These are phyloP conservation scores for Brachycybe producta DNA, from an alignment of 2,888 invertebrate species.

Conservation along the genomic window DNA sequence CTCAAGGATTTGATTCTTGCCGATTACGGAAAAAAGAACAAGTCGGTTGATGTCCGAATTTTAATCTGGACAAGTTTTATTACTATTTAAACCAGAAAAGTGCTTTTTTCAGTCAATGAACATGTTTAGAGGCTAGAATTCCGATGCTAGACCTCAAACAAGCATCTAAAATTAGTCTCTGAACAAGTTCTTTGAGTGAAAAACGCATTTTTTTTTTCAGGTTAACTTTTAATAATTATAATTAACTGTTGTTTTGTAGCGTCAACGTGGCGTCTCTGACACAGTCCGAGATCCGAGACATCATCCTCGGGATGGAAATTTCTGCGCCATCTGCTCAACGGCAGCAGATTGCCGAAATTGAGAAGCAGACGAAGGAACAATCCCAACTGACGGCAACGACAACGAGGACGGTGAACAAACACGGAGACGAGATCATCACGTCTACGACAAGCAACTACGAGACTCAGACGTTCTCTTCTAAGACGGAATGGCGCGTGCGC, in stretches of 20 bases:
- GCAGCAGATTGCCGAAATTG: conserved; percentile 99
- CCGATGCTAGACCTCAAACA: too few species aligned
- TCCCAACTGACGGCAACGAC: conserved; percentile 96
- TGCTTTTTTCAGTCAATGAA: too few species aligned
- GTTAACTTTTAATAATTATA: not conserved
- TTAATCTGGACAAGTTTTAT: not conserved
- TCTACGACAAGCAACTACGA: conserved; percentile 98
- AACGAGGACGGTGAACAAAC: conserved; percentile 95
- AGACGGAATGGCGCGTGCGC: conserved; percentile 97
- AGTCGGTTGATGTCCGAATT: conserved; percentile 41
- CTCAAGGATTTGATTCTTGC: conserved; percentile 96
- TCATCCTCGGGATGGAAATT: conserved; percentile 99
- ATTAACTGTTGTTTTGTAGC: conserved; percentile 34
- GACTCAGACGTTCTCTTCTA: conserved; percentile 93
- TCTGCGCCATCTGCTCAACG: conserved; percentile 97
- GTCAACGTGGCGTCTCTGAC: conserved; percentile 98
- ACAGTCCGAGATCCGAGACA: conserved; percentile 97
- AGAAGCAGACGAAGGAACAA: conserved; percentile 99
- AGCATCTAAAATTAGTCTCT: too few species aligned
- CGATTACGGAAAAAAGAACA: conserved; percentile 99
- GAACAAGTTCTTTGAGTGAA: too few species aligned
- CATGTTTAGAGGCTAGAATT: too few species aligned
- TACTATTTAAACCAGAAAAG: not conserved
- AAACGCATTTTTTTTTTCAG: too few species aligned
- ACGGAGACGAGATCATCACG: conserved; percentile 98